Conservation (phyloP, 92 coral and sea anemone genomes). For the Phenganax marumi region DNA sequence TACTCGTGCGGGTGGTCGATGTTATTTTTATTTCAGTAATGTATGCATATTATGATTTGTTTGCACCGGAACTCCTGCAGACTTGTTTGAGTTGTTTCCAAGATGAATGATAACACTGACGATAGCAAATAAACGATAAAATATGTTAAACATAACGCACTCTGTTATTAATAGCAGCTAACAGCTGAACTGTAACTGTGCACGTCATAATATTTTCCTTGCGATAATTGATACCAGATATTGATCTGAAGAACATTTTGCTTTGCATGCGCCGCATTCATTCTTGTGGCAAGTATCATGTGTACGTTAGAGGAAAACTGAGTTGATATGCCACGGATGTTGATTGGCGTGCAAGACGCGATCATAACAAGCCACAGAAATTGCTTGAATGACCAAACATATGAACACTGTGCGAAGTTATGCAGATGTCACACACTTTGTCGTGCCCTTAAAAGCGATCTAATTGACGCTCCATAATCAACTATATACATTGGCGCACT, state of each 20-base stretch:
- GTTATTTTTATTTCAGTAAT: too few species aligned
- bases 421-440: constrained; percentile 20
- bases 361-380: background rate
- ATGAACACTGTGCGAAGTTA: constrained; percentile 10
- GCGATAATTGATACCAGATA: constrained; percentile 24
- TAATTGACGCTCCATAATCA: constrained; percentile 19
- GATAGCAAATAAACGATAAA: background rate
- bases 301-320: background rate
- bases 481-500: background rate
- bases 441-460: constrained; percentile 18
- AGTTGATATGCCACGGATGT: background rate
- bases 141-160: background rate
- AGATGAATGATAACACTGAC: background rate
- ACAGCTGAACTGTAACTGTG: constrained; percentile 2
- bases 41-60: too few species aligned
- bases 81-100: background rate
- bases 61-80: constrained; percentile 2
- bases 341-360: background rate
- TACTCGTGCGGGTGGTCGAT: too few species aligned
- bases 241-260: background rate
- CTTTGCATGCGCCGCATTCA: background rate
- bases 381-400: background rate
- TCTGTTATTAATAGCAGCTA: constrained; percentile 14
- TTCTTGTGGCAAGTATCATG: background rate
- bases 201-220: background rate